phyloP scores from a whole-genome alignment of 53 echinoderm and acorn worm genomes.

The Mesocentrotus franciscanus region DNA sequence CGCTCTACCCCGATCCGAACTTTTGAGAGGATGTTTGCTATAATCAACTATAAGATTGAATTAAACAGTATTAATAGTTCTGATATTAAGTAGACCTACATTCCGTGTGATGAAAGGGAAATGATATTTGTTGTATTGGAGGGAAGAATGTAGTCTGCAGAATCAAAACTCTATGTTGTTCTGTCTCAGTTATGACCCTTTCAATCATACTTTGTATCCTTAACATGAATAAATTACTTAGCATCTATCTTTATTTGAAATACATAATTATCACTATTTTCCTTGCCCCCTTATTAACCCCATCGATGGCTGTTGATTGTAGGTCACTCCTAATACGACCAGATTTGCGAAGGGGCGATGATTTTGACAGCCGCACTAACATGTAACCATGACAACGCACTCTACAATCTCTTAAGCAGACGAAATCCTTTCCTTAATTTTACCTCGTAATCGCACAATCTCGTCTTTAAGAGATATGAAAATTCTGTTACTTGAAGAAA shows the following conservation, averaged over 20 bases:
- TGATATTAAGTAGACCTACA: background rate
- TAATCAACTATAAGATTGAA: background rate
- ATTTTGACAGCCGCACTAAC: background rate
- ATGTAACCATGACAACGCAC: background rate
- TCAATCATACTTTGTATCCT: background rate
- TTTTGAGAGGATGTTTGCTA: background rate
- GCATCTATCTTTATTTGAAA: background rate
- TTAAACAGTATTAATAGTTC: background rate
- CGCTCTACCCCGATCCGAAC: background rate
- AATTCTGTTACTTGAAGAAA: background rate
- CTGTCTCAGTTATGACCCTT: background rate
- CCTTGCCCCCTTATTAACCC: slow-evolving; percentile 11
- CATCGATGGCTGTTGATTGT: slow-evolving; percentile 32
- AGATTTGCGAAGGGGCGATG: slow-evolving; percentile 25
- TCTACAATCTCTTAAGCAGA: background rate
- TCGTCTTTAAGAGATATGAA: background rate
- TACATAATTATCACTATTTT: background rate
- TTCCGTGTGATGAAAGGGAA: background rate
- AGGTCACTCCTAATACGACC: slow-evolving; percentile 12
- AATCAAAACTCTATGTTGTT: background rate
- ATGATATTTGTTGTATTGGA: background rate
- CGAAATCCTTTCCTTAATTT: background rate
- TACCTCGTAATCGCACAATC: slow-evolving; percentile 15
- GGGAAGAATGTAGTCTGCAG: background rate
- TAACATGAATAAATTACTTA: too few relatives aligned